Conservation (phyloP, 1,140 invertebrate genomes). For the Micrasema longulum region DNA sequence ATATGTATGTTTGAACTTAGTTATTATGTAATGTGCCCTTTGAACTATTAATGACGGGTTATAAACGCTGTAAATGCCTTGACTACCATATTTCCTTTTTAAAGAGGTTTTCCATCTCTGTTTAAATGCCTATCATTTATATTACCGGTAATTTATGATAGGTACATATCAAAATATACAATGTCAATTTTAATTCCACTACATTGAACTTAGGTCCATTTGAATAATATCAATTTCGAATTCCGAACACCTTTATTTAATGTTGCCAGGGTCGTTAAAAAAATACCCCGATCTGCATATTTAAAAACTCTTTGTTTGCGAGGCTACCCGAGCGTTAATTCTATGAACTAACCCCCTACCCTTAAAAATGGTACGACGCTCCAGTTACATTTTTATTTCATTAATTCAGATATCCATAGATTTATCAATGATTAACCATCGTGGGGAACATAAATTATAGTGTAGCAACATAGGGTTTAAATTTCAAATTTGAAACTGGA, state of each 20-base stretch:
- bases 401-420: constrained; percentile 54
- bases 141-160: constrained; percentile 30
- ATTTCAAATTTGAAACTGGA: constrained; percentile 20
- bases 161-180: constrained; percentile 7
- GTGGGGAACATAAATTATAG: constrained; percentile 49
- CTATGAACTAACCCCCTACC: constrained; percentile 19
- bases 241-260: constrained; percentile 50
- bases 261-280: constrained; percentile 47
- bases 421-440: constrained; percentile 53
- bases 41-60: too few relatives aligned
- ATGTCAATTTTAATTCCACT: constrained; percentile 42
- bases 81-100: too few relatives aligned
- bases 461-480: constrained; percentile 36
- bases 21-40: too few relatives aligned
- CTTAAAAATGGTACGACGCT: constrained; percentile 25
- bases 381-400: constrained; percentile 47
- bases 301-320: constrained; percentile 52
- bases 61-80: too few relatives aligned
- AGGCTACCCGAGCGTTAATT: constrained; percentile 53
- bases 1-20: too few relatives aligned
- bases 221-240: constrained; percentile 44
- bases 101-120: too few relatives aligned
- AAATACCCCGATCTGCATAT: constrained; percentile 53
- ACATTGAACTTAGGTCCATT: constrained; percentile 30
- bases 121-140: too few relatives aligned